Evolutionary conservation across 1,140 invertebrate species (phyloP), one percentile per base, ranked within the genome.

Genomic region (Chironomus tepperi): DNA sequence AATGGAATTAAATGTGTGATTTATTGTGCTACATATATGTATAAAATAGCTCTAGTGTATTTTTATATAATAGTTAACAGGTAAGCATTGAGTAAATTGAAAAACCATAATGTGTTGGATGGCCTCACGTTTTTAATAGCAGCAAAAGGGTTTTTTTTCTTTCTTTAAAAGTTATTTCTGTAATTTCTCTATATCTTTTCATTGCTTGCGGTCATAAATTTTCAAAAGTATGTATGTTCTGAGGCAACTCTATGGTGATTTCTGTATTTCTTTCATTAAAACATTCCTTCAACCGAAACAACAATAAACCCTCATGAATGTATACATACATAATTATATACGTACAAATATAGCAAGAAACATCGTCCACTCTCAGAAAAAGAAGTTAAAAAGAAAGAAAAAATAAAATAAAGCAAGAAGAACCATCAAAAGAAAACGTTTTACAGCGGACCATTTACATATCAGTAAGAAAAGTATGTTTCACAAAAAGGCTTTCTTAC

Each of bases 381-480:
- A 34, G 24, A 34, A 34, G 24, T 34, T 34, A 1, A 34, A 34
- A 34, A 34, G 24, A 34, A 34, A 34, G 24, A 34, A 34, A 34
- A 34, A 5, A 34, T 2, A 34, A 15, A 3, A 15, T 57, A n/a
- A 12, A 5, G 47, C 12, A 57, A 57, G 47, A 47, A 9, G 43
- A 57, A 57, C n/a, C 47, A 57, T 57, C n/a, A 57, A 57, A 57
- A 57, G 47, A 57, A 57, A 57, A 1, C 47, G 47, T 57, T 57
- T 57, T 57, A 57, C 47, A 57, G n/a, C 47, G 47, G n/a, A 57
- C 47, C 47, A 57, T 57, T 57, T 57, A 57, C 47, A 57, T 57
- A 57, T 57, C 47, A 57, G 43, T 15, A n/a, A 57, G 47, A 57
- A 57, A 57, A n/a, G 47, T 57, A 57, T 57, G 47, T 57, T 47